Conservation (phyloP, 2,888 invertebrate species). For the Sinodicranocentrus sp. region DNA sequence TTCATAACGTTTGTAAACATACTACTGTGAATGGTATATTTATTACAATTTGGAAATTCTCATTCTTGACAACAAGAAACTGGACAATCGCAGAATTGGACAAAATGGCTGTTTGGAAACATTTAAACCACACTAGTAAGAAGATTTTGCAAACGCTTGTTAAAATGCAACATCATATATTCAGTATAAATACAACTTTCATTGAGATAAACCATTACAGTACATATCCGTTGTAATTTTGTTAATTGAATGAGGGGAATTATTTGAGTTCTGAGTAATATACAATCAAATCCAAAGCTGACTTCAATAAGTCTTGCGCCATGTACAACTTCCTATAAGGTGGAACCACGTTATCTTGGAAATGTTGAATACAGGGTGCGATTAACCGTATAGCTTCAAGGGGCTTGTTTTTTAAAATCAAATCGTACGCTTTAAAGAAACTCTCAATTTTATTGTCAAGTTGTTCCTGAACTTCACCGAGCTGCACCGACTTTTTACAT, state of each 20-base stretch:
- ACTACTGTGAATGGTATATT: no score
- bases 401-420: constrained; percentile 71
- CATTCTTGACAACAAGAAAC: no score
- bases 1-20: no score
- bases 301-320: constrained; percentile 70
- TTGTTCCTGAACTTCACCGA: constrained; percentile 46
- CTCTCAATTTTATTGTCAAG: constrained; percentile 64
- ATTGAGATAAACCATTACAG: no score
- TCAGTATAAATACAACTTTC: not conserved
- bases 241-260: constrained; percentile 2
- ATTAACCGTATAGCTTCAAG: constrained; percentile 72
- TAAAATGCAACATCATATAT: not conserved
- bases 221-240: no score
- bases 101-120: no score
- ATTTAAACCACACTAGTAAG: not conserved
- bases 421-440: constrained; percentile 72
- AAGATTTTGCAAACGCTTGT: not conserved
- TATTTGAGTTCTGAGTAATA: constrained; percentile 66
- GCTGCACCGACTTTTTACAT: constrained; percentile 26
- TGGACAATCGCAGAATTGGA: no score
- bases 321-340: constrained; percentile 72
- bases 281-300: constrained; percentile 71
- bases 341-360: constrained; percentile 66
- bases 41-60: no score
- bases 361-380: constrained; percentile 68